These are phyloP conservation scores for Heliopora coerulea DNA, from an alignment of 92 coral and sea anemone species.

Conservation along the genomic window DNA sequence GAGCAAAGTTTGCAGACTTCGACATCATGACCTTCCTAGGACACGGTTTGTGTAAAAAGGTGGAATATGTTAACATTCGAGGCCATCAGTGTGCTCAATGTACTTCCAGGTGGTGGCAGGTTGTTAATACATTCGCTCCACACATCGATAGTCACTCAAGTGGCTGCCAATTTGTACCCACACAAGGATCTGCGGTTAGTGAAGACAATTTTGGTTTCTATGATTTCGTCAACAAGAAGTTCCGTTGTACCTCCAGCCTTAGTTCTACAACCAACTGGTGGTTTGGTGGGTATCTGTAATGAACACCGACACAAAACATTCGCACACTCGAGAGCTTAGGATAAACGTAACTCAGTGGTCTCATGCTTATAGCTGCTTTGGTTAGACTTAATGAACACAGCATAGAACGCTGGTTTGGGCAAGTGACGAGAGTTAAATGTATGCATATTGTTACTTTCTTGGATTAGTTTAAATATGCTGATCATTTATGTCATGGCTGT, in stretches of 20 bases:
- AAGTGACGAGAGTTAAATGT: too few species aligned
- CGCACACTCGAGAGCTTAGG: too few species aligned
- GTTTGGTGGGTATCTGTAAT: too few species aligned
- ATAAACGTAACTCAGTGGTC: too few species aligned
- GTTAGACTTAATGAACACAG: too few species aligned
- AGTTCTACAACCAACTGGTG: background rate
- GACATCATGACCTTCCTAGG: constrained; percentile 50
- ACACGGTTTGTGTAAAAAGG: constrained; percentile 44
- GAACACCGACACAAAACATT: too few species aligned
- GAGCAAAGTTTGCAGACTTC: constrained; percentile 58
- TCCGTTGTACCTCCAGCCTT: constrained; percentile 16
- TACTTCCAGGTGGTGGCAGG: constrained; percentile 13
- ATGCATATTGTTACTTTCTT: too few species aligned
- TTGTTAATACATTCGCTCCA: background rate
- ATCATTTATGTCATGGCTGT: too few species aligned
- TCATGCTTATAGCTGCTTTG: too few species aligned
- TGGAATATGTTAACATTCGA: constrained; percentile 46
- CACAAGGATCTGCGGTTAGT: constrained; percentile 6
- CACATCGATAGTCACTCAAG: constrained; percentile 1
- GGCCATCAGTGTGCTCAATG: constrained; percentile 31
- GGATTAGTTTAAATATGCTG: too few species aligned
- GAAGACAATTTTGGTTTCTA: constrained; percentile 24
- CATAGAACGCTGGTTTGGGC: too few species aligned
- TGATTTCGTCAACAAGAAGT: background rate
- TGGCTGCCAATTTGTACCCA: constrained; percentile 21